Evolutionary conservation across 2,113 vertebrate species (phyloP), one percentile per base, ranked within the genome.

Genomic region (Phrynosoma platyrhinos): DNA sequence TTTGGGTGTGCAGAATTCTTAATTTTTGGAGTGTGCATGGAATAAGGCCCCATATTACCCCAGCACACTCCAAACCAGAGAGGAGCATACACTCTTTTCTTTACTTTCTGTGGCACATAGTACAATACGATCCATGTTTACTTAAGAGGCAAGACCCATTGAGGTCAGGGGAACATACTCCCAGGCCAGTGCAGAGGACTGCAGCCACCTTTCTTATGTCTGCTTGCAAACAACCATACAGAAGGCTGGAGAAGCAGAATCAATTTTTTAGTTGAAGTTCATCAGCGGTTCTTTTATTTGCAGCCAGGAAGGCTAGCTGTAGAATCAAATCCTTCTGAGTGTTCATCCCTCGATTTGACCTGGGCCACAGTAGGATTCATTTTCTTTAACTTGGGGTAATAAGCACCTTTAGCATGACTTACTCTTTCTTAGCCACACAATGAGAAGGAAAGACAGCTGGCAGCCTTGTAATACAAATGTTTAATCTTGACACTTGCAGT

Each of bases 401-500:
- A 62, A 62, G 13, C 18, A 62, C 40, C 5, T 55, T 79, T 25
- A 62, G 55, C 9, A n/a, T 36, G 58, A 32, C 79, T 64, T n/a
- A 62, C n/a, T 10, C 5, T 53, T 42, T n/a, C 0, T 0, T 52
- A 53, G 13, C 71, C 20, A 36, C 27, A 76, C 21, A 32, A 25
- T 27, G 66, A 5, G 40, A 30, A 25, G 8, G 27, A 16, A 72
- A 71, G 14, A 40, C 9, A 10, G 3, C 18, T 2, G 18, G 52
- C 55, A 3, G 27, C 13, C 55, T 68, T 82, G 88, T 83, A 81
- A 77, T 89, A 86, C 6, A 82, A 86, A 86, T 23, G 2, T 89
- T 89, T 89, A 82, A 82, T 89, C 78, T 85, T n/a, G 79, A 77
- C 58, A 82, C 83, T 89, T 55, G 47, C 8, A 18, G 83, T 85